Evolutionary conservation across 2,113 vertebrate genomes (phyloP).

Genomic region (Triplophysa tibetana): DNA sequence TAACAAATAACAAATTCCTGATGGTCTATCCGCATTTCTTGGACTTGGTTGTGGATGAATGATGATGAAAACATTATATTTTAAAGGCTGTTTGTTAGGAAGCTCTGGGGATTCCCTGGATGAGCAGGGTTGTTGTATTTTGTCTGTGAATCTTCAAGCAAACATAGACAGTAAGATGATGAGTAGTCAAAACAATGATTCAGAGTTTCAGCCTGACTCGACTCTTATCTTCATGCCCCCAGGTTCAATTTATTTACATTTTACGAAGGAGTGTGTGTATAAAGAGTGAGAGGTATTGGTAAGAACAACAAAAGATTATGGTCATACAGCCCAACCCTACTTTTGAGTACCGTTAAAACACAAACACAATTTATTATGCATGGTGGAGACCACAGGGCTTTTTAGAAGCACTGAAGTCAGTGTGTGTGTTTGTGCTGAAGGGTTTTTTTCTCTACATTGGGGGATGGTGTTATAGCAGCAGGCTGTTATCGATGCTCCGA

Average conservation of each 20-base stretch:
- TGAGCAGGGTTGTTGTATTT: constrained; percentile 13
- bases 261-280: neutral
- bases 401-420: neutral
- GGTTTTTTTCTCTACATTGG: neutral
- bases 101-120: constrained; percentile 40
- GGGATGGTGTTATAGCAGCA: constrained; percentile 44
- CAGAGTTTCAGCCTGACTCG: constrained; percentile 33
- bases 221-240: constrained; percentile 37
- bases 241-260: constrained; percentile 35
- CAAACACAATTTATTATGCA: constrained; percentile 6
- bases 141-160: constrained; percentile 29
- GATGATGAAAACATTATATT: neutral
- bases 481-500: constrained; percentile 54
- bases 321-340: neutral
- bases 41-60: neutral
- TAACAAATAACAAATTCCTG: neutral
- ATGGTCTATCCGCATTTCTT: neutral
- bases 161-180: constrained; percentile 14
- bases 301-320: neutral
- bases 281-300: constrained; percentile 10
- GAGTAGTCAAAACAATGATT: constrained; percentile 52
- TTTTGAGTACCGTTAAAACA: neutral
- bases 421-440: neutral
- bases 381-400: neutral
- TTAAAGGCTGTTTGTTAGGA: neutral